Evolutionary conservation across 1,140 invertebrate species (phyloP), one percentile per base, ranked within the genome.

Genomic region (Littorina saxatilis): DNA sequence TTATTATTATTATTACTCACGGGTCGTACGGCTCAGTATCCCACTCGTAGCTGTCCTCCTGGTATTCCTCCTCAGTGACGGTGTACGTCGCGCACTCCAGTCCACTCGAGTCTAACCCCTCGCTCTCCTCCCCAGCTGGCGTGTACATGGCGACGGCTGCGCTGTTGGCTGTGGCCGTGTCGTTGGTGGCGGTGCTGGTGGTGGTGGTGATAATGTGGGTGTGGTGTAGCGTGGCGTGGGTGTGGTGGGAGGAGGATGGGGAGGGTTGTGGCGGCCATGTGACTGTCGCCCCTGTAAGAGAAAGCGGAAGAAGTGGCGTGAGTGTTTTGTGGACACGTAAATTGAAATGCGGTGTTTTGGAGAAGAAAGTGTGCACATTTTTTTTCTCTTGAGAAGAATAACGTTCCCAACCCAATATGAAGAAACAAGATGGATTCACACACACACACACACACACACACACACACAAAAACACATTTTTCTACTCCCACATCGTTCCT

Each of bases 1-100:
- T n/a, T n/a, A n/a, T n/a, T n/a, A n/a, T n/a, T n/a, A n/a, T n/a
- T n/a, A n/a, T n/a, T n/a, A 87, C 91, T 89, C 80, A 92, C 3
- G 96, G 96, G 93, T 98, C 96, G 90, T 97, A 97, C 1, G 96
- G 94, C 85, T 92, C 90, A 1, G 83, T 81, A 27, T 97, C 96
- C 91, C 95, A 95, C 58, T 91, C 91, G 63, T 91, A 89, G 39
- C 84, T 85, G 17, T 90, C 90, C 20, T 89, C 91, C n/a, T 83
- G 50, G 0, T 87, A 85, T 35, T 87, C 89, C 37, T 91, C 89
- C 39, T 90, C 90, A 2, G 83, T 80, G 4, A 78, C 73, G n/a
- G 61, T 74, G 68, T 66, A 80, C 2, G 68, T 75, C 20, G 75
- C 27, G 39, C 50, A 82, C 58, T 83, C 79, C 80, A 79, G 55